Conservation (phyloP, 1,140 invertebrate genomes). For the Microplitis demolitor region DNA sequence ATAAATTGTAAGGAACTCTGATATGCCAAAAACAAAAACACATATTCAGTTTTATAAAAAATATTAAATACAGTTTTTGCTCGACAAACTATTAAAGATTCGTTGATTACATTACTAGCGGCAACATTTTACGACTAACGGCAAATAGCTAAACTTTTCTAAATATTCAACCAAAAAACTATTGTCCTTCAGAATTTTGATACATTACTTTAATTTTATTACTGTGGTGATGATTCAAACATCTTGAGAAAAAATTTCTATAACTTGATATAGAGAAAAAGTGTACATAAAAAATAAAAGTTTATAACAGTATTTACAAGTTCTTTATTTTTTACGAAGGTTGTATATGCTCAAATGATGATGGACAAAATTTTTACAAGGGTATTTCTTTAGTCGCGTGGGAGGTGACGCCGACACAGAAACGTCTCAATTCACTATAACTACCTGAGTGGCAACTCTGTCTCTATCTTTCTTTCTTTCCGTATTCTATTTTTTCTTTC, state of each 20-base stretch:
- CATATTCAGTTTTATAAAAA: not conserved
- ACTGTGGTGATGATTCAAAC: not conserved
- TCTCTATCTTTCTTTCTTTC: slow-evolving; percentile 16
- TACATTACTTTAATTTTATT: not conserved
- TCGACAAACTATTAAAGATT: slow-evolving; percentile 26
- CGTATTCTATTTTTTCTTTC: not conserved
- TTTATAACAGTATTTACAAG: too few species aligned
- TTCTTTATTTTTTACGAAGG: too few species aligned
- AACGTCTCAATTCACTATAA: slow-evolving; percentile 44
- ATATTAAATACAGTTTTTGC: slow-evolving; percentile 1
- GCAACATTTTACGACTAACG: slow-evolving; percentile 18
- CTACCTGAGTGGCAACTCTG: slow-evolving; percentile 41
- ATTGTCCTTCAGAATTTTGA: slow-evolving; percentile 8
- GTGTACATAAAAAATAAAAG: not conserved
- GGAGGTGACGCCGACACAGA: slow-evolving; percentile 38
- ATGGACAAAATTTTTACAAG: slow-evolving; percentile 34
- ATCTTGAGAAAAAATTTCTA: not conserved
- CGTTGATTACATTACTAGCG: slow-evolving; percentile 21
- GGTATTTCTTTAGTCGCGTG: slow-evolving; percentile 31
- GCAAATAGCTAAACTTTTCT: not conserved
- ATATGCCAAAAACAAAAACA: too few species aligned
- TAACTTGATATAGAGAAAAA: not conserved
- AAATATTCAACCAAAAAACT: slow-evolving; percentile 8
- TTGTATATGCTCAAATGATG: not conserved
- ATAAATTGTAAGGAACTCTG: too few species aligned